Evolutionary conservation across 1,140 invertebrate genomes (phyloP).

Genomic region (Papilio helenus): DNA sequence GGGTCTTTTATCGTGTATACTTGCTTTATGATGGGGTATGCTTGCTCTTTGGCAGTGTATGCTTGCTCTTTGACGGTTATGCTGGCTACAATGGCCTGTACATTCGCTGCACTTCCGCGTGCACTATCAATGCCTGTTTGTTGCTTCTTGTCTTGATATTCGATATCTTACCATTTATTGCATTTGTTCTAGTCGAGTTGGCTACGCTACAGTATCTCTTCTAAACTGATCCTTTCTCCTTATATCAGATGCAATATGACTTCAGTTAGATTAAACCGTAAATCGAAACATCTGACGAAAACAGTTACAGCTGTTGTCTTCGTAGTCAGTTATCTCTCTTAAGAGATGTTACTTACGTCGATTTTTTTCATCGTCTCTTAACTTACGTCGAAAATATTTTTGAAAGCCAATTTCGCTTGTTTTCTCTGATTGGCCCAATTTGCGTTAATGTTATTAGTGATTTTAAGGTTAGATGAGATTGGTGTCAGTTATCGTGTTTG

Average conservation of each 20-base stretch:
- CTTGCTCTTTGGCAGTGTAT: neutral
- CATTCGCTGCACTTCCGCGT: conserved; percentile 11
- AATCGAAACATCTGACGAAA: no score
- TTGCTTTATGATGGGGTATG: neutral
- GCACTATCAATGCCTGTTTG: conserved; percentile 17
- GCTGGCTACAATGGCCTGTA: neutral
- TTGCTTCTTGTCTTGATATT: conserved; percentile 16
- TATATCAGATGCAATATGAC: neutral
- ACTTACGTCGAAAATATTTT: neutral
- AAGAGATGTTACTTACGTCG: neutral
- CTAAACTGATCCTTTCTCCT: neutral
- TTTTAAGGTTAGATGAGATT: neutral
- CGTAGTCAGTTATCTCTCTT: no score
- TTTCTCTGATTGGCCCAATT: neutral
- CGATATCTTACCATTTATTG: neutral
- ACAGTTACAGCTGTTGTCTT: neutral
- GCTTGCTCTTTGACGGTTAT: neutral
- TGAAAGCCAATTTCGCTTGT: neutral
- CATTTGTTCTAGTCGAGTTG: conserved; percentile 4
- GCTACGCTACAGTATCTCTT: neutral
- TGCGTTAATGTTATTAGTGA: neutral
- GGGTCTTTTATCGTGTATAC: neutral
- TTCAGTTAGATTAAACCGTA: no score
- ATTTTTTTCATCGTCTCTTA: neutral
- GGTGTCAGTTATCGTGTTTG: neutral